Conservation (phyloP, 2,888 invertebrate species). For the Neoscelio sp. region DNA sequence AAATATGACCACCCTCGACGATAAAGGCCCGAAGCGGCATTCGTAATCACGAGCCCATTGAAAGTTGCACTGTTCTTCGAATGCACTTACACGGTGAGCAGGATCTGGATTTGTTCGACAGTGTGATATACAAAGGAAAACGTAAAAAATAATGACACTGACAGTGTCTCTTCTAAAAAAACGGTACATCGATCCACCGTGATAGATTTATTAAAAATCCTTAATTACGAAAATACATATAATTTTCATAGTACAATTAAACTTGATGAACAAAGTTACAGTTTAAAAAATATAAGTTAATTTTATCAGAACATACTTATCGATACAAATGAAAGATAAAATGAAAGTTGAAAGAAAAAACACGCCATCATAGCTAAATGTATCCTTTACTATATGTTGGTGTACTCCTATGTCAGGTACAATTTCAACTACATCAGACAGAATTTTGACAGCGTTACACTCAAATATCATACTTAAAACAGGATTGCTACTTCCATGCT, state of each 20-base stretch:
- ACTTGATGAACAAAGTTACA: no score
- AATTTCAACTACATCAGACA: no score
- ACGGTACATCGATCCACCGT: background rate
- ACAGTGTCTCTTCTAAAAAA: background rate
- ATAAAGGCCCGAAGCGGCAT: conserved; percentile 45
- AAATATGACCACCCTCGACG: conserved; percentile 66
- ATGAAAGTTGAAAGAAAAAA: no score
- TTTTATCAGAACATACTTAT: conserved; percentile 3
- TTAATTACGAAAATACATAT: background rate
- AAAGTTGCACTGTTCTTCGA: conserved; percentile 27
- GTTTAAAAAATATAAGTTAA: no score
- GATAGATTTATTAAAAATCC: conserved; percentile 1
- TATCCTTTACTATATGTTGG: no score
- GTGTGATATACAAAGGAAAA: background rate
- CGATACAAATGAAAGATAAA: no score
- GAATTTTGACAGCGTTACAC: no score
- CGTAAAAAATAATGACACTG: no score
- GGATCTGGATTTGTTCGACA: conserved; percentile 23
- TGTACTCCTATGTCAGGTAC: no score
- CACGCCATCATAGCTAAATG: no score
- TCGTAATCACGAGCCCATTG: conserved; percentile 49
- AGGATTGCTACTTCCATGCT: no score
- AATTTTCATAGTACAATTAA: background rate
- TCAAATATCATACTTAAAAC: no score
- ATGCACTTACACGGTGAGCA: conserved; percentile 36